phyloP scores from a whole-genome alignment of 2,888 invertebrate species.

The Miltochrista miniata region DNA sequence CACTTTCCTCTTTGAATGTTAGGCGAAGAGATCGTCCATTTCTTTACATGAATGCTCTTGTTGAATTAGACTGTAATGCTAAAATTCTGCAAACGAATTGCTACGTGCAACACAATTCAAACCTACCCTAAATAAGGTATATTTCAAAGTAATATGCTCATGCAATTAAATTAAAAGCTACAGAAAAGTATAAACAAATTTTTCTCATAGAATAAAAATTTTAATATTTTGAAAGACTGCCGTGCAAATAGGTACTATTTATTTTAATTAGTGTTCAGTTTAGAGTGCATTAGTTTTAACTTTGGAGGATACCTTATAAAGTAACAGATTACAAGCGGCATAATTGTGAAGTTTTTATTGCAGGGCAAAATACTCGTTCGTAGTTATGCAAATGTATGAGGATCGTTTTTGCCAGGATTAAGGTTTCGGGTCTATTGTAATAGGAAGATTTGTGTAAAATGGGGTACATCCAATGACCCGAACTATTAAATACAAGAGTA shows the following conservation, averaged over 20 bases:
- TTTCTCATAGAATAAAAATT: conserved; percentile 42
- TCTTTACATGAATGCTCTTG: conserved; percentile 34
- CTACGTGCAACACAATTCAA: conserved; percentile 31
- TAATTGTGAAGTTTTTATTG: conserved; percentile 39
- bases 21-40: conserved; percentile 37
- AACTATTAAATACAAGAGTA: conserved; percentile 36
- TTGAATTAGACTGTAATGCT: conserved; percentile 31
- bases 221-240: conserved; percentile 31
- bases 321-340: conserved; percentile 40
- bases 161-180: conserved; percentile 44
- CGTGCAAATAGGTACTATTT: too few relatives aligned
- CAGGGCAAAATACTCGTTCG: conserved; percentile 36
- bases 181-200: conserved; percentile 39
- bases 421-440: conserved; percentile 56
- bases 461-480: conserved; percentile 51
- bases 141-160: conserved; percentile 37
- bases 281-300: conserved; percentile 45
- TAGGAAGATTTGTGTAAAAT: conserved; percentile 58
- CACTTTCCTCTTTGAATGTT: conserved; percentile 36
- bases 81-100: conserved; percentile 22
- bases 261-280: conserved; percentile 23
- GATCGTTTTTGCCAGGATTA: conserved; percentile 57
- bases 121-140: conserved; percentile 31
- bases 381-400: conserved; percentile 55
- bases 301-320: conserved; percentile 40